phyloP scores from a whole-genome alignment of 2,888 invertebrate species.

The Mallateleia sp. region DNA sequence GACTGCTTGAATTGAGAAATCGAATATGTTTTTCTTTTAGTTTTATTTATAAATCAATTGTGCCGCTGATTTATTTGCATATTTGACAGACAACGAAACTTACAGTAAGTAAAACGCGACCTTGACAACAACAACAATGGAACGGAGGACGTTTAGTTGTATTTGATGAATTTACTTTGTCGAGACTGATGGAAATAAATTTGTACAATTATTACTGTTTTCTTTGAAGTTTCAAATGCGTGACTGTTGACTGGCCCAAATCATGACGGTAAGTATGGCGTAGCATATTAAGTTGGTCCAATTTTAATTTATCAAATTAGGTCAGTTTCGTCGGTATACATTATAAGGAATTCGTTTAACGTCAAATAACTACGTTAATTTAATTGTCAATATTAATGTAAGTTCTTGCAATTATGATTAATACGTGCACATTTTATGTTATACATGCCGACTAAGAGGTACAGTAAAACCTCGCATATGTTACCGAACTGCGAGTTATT shows the following conservation, averaged over 20 bases:
- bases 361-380: too few species aligned
- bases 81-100: not conserved
- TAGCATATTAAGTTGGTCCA: too few species aligned
- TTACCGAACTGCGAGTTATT: too few species aligned
- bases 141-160: not conserved
- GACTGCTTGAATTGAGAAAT: slow-evolving; percentile 18
- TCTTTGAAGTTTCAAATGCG: not conserved
- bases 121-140: not conserved
- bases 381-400: too few species aligned
- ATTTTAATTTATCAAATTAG: too few species aligned
- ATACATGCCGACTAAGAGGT: too few species aligned
- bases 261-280: too few species aligned
- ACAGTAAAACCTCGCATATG: not conserved
- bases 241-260: not conserved
- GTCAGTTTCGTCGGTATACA: too few species aligned
- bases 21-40: not conserved
- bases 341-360: too few species aligned
- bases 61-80: not conserved
- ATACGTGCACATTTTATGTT: too few species aligned
- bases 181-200: not conserved
- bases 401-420: too few species aligned
- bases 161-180: not conserved
- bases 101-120: not conserved
- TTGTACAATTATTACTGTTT: not conserved
- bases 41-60: not conserved